phyloP scores from a whole-genome alignment of 2,797 vertebrate species.

The Helostoma temminkii region DNA sequence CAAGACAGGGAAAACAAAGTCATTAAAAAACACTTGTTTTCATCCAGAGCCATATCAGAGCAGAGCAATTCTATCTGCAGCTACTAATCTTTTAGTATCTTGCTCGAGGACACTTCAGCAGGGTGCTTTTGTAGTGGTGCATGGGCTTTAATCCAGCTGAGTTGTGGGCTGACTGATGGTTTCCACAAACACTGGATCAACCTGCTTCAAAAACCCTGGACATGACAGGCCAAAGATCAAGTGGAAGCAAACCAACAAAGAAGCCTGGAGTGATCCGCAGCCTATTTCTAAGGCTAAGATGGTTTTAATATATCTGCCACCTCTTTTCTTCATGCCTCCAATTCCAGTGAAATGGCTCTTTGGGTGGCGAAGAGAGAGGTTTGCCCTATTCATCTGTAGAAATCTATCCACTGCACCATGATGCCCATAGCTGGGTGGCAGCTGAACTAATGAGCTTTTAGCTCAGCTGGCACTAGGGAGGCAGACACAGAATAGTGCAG shows the following conservation, averaged over 20 bases:
- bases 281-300: background rate
- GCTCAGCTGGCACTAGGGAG: slow-evolving; percentile 67
- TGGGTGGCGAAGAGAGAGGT: slow-evolving; percentile 37
- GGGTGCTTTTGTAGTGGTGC: background rate
- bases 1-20: background rate
- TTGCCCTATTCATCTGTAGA: slow-evolving; percentile 41
- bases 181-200: slow-evolving; percentile 16
- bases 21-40: background rate
- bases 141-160: background rate
- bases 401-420: slow-evolving; percentile 50
- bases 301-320: slow-evolving; percentile 7
- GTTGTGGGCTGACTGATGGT: background rate
- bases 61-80: background rate
- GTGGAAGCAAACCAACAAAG: slow-evolving; percentile 10
- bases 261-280: background rate
- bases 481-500: slow-evolving; percentile 49
- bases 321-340: background rate
- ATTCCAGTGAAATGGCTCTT: slow-evolving; percentile 26
- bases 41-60: background rate
- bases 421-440: slow-evolving; percentile 67
- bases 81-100: background rate
- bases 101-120: slow-evolving; percentile 1
- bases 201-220: background rate
- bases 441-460: slow-evolving; percentile 84
- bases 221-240: slow-evolving; percentile 15